Percentiles rank a stretch among this genome's conserved stretches.
phyloP scores from a whole-genome alignment of 2,113 vertebrate species.

The Poeciliopsis turrubarensis region DNA sequence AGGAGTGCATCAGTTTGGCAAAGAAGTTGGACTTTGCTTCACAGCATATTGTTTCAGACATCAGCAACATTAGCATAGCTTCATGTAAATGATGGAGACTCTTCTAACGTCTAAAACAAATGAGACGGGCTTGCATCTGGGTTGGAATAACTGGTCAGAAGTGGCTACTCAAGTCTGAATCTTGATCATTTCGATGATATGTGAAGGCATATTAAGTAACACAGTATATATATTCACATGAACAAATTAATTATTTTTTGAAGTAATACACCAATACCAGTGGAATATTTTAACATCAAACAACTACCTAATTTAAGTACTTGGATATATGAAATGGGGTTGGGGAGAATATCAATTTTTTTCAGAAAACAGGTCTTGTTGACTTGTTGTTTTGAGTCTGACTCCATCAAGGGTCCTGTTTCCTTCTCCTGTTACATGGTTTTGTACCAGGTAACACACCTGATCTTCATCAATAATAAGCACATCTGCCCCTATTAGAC shows the following conservation, averaged over 20 bases:
- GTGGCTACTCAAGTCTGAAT: neutral
- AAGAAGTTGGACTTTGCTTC: neutral
- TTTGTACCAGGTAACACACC: neutral
- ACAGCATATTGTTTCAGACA: neutral
- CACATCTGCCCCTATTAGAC: too few species aligned
- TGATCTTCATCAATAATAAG: neutral
- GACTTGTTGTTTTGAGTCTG: neutral
- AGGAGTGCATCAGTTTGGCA: neutral
- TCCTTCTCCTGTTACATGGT: neutral
- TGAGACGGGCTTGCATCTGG: neutral
- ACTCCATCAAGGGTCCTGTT: too few species aligned
- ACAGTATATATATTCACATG: neutral
- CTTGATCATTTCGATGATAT: neutral
- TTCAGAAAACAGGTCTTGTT: neutral
- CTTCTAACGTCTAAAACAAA: neutral
- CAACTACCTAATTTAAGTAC: neutral
- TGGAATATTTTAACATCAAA: neutral
- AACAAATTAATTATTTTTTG: neutral
- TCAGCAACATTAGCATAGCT: neutral
- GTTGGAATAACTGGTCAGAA: neutral
- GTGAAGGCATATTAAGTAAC: neutral
- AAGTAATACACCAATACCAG: neutral
- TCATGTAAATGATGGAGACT: neutral
- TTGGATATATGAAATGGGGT: neutral
- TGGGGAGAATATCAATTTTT: too few species aligned